These are phyloP conservation scores for Mormyrus lacerda DNA, from an alignment of 2,113 vertebrate species.

Conservation along the genomic window DNA sequence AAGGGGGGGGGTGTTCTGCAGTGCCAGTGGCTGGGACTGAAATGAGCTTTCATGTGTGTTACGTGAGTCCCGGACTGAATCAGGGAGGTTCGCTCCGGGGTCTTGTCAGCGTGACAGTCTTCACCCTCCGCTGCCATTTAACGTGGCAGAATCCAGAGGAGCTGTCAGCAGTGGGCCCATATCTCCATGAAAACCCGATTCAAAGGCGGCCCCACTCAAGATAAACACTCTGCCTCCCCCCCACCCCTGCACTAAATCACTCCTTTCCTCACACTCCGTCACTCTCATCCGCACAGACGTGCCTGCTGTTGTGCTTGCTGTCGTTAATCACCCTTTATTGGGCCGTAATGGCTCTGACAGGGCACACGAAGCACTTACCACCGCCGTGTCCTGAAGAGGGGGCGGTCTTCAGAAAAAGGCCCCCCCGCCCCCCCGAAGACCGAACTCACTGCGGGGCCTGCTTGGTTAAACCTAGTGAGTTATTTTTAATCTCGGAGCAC, in stretches of 20 bases:
- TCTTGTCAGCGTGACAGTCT: not conserved
- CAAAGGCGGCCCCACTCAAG: not conserved
- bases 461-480: not conserved
- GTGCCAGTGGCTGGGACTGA: not conserved
- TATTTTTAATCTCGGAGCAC: not conserved
- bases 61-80: not conserved
- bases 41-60: not conserved
- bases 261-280: not conserved
- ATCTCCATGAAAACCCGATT: not conserved
- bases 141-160: not conserved
- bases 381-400: not conserved
- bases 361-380: not conserved
- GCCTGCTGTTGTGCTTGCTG: not conserved
- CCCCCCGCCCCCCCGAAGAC: not conserved
- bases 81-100: not conserved
- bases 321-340: not conserved
- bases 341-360: not conserved
- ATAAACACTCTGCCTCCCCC: not conserved
- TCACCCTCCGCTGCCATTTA: not conserved
- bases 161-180: not conserved
- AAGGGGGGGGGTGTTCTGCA: not conserved
- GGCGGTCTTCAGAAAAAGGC: not conserved
- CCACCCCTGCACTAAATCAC: not conserved
- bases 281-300: not conserved
- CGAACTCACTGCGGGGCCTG: not conserved